Conservation (phyloP, 2,113 vertebrate species). For the Ardeotis arabs region DNA sequence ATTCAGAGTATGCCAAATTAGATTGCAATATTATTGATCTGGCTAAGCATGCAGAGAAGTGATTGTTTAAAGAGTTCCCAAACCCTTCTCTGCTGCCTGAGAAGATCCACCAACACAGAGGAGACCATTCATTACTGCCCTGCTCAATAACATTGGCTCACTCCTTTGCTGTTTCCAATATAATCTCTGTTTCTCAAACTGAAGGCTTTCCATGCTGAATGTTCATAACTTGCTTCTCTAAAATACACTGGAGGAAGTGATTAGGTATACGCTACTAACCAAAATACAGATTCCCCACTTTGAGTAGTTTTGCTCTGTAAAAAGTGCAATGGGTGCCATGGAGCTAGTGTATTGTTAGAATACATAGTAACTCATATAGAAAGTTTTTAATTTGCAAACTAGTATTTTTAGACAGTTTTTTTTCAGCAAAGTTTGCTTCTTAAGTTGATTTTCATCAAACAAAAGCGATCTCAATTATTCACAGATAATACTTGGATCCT, state of each 20-base stretch:
- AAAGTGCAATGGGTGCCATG: not conserved
- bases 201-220: not conserved
- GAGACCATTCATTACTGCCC: not conserved
- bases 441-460: fast-evolving
- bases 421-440: not conserved
- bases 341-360: not conserved
- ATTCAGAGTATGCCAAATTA: not conserved
- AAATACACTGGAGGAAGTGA: not conserved
- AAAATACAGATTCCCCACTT: not conserved
- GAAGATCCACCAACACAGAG: not conserved
- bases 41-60: not conserved
- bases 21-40: not conserved
- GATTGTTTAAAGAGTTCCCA: not conserved
- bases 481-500: not conserved
- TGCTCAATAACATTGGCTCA: not conserved
- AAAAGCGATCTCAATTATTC: not conserved
- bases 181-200: not conserved
- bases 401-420: not conserved
- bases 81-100: not conserved
- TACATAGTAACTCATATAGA: not conserved
- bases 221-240: not conserved
- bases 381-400: not conserved
- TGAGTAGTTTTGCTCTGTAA: not conserved
- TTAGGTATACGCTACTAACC: not conserved
- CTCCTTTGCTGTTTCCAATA: not conserved